Evolutionary conservation across 2,797 vertebrate genomes (phyloP).

Genomic region (Zenarchopterus dispar): DNA sequence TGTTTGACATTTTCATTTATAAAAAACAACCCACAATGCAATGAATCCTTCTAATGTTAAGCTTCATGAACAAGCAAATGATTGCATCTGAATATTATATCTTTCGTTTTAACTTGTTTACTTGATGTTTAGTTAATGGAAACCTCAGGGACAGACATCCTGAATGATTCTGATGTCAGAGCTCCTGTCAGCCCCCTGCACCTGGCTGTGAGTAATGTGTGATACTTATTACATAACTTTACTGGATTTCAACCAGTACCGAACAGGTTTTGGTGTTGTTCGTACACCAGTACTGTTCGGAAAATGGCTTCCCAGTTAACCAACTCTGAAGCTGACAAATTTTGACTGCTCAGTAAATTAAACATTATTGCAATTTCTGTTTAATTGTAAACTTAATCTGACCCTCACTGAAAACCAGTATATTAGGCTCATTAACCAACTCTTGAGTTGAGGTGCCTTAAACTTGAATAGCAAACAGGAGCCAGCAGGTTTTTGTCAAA

Average conservation of each 20-base stretch:
- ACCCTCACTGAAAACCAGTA: too few species aligned
- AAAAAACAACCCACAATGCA: neutral
- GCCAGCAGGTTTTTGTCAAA: neutral
- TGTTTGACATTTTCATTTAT: neutral
- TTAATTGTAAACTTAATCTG: too few species aligned
- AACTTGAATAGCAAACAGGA: too few species aligned
- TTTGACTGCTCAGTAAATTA: neutral
- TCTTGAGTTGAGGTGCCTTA: too few species aligned
- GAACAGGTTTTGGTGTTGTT: neutral
- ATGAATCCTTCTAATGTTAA: neutral
- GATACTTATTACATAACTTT: neutral
- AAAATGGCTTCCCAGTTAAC: neutral
- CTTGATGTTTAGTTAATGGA: conserved; percentile 91
- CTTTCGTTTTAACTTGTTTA: conserved; percentile 31
- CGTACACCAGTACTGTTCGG: neutral
- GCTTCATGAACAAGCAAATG: neutral
- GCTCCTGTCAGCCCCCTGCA: conserved; percentile 95
- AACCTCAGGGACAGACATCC: conserved; percentile 94
- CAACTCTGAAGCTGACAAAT: neutral
- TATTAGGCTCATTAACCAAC: too few species aligned
- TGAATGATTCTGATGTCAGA: conserved; percentile 92
- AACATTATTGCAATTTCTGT: too few species aligned
- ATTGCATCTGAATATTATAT: neutral
- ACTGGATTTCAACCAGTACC: neutral
- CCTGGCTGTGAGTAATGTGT: conserved; percentile 90